A percentile compares a stretch with the other conserved stretches of the same genome.
These are phyloP conservation scores for Aphelenchoides fujianensis DNA, from an alignment of 1,140 invertebrate species.

Conservation along the genomic window DNA sequence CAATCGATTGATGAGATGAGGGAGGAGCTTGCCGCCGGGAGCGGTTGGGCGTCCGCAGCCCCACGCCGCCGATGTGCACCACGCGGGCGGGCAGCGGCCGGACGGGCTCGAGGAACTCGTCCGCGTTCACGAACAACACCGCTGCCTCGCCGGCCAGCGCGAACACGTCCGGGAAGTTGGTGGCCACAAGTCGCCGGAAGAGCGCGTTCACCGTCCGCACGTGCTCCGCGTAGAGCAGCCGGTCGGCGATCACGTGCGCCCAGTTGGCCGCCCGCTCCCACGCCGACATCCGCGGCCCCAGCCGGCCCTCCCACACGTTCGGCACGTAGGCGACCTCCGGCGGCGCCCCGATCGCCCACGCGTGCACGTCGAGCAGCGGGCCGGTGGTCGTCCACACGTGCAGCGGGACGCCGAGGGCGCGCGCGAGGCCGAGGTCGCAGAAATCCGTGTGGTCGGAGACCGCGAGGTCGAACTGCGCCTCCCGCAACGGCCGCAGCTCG, in stretches of 20 bases:
- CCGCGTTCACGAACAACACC: slow-evolving; percentile 29
- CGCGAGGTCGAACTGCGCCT: slow-evolving; percentile 42
- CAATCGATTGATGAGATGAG: no score
- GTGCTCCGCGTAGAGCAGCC: background rate
- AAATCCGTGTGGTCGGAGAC: slow-evolving; percentile 40
- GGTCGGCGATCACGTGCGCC: background rate
- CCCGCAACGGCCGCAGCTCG: slow-evolving; percentile 35
- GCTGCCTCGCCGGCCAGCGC: slow-evolving; percentile 22
- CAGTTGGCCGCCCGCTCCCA: background rate
- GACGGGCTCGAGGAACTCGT: slow-evolving; percentile 44
- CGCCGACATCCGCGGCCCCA: slow-evolving; percentile 8
- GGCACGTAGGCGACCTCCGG: slow-evolving; percentile 13
- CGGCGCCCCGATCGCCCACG: slow-evolving; percentile 31
- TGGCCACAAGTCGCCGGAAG: background rate
- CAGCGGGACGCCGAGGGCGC: slow-evolving; percentile 29
- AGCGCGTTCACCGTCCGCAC: background rate
- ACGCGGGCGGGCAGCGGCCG: slow-evolving; percentile 31
- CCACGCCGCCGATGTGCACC: slow-evolving; percentile 28
- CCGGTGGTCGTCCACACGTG: slow-evolving; percentile 42
- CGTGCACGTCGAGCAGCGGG: slow-evolving; percentile 27
- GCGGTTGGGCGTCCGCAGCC: background rate
- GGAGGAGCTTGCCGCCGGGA: background rate
- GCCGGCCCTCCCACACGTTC: background rate
- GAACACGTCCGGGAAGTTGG: slow-evolving; percentile 36
- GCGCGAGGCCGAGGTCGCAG: slow-evolving; percentile 38